phyloP scores from a whole-genome alignment of 2,113 vertebrate genomes.

The Heliornis fulica region DNA sequence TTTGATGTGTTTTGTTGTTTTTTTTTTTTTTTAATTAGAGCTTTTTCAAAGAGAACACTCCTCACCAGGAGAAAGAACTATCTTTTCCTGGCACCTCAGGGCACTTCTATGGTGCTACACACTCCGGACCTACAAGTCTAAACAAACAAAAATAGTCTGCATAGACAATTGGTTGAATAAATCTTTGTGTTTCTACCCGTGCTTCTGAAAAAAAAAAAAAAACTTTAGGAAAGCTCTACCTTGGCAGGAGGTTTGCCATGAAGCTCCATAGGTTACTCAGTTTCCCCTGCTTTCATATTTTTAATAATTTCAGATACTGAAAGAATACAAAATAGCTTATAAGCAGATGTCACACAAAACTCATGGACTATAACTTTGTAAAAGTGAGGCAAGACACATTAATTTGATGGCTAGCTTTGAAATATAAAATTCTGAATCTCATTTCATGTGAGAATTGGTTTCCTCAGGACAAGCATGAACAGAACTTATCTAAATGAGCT shows the following conservation, averaged over 20 bases:
- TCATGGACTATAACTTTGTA: background rate
- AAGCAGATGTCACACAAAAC: background rate
- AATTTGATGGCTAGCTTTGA: background rate
- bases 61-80: background rate
- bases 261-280: background rate
- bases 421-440: background rate
- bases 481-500: background rate
- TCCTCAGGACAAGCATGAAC: background rate
- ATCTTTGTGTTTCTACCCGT: background rate
- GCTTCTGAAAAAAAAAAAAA: background rate
- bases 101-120: background rate
- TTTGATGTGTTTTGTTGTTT: too few relatives aligned
- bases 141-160: background rate
- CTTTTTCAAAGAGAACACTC: background rate
- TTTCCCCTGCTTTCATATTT: background rate
- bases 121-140: background rate
- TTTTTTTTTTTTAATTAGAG: background rate
- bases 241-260: background rate
- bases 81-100: background rate
- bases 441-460: background rate
- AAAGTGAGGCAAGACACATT: background rate
- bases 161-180: background rate
- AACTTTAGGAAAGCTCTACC: background rate
- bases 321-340: background rate
- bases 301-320: background rate